Evolutionary conservation across 2,797 vertebrate species (phyloP).

Genomic region (Masticophis lateralis): DNA sequence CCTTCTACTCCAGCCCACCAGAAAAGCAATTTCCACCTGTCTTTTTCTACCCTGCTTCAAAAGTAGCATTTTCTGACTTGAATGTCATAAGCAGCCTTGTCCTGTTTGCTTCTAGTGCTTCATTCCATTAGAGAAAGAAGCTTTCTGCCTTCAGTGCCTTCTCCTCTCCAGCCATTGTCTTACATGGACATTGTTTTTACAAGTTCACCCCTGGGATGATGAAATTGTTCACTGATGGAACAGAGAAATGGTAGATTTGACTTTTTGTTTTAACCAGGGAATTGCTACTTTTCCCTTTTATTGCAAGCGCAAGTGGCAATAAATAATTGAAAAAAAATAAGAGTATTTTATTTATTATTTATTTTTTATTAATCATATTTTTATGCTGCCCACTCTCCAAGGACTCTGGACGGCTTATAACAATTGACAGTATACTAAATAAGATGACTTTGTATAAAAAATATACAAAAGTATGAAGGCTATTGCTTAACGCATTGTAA

Average conservation of each 20-base stretch:
- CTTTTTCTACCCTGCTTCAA: background rate
- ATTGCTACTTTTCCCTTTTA: background rate
- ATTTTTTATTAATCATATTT: too few relatives aligned
- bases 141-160: background rate
- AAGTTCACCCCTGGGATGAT: background rate
- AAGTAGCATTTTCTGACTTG: background rate
- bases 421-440: too few relatives aligned
- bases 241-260: background rate
- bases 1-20: background rate
- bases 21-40: background rate
- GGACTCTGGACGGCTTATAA: too few relatives aligned
- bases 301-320: background rate
- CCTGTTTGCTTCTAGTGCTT: background rate
- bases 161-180: background rate
- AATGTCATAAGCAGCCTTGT: background rate
- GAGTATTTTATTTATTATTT: too few relatives aligned
- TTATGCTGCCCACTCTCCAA: too few relatives aligned
- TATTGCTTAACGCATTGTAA: too few relatives aligned
- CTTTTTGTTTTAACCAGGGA: background rate
- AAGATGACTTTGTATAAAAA: too few relatives aligned
- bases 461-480: too few relatives aligned
- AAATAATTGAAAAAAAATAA: background rate
- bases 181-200: background rate
- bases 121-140: background rate
- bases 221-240: background rate